Conservation (phyloP, 2,888 invertebrate genomes). For the Taphrorychus bicolor region DNA sequence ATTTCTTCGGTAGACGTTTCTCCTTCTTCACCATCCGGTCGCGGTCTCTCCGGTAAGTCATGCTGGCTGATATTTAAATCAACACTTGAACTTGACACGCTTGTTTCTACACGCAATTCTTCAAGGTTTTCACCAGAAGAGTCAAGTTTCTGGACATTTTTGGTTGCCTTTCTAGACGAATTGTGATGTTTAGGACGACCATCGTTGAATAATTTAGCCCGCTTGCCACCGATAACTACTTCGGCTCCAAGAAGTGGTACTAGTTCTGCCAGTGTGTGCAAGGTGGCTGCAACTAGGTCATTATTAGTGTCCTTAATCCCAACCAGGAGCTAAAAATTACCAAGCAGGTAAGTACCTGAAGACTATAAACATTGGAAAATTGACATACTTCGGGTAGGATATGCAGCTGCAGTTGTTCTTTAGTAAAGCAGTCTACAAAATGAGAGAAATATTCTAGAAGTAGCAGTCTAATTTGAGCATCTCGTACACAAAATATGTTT, state of each 20-base stretch:
- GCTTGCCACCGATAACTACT: constrained; percentile 84
- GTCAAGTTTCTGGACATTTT: background rate
- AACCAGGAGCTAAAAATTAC: constrained; percentile 74
- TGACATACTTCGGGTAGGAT: constrained; percentile 80
- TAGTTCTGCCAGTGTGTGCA: constrained; percentile 82
- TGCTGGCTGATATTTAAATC: constrained; percentile 7
- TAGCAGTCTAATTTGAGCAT: constrained; percentile 81
- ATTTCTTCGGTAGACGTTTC: constrained; percentile 61
- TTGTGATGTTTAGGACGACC: constrained; percentile 71
- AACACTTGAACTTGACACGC: constrained; percentile 22
- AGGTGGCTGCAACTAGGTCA: constrained; percentile 79
- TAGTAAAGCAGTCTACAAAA: constrained; percentile 77
- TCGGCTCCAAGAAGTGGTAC: constrained; percentile 85
- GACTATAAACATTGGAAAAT: constrained; percentile 8
- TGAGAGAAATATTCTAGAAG: constrained; percentile 79
- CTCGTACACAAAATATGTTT: constrained; percentile 84
- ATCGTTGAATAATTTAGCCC: constrained; percentile 83
- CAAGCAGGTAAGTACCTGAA: too few relatives aligned
- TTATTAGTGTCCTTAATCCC: constrained; percentile 90
- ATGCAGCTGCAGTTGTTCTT: constrained; percentile 75
- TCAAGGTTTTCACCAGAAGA: background rate
- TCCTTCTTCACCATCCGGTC: constrained; percentile 86
- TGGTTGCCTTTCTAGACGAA: constrained; percentile 12
- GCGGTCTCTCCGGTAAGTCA: constrained; percentile 74
- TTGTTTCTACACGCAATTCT: constrained; percentile 13